These are phyloP conservation scores for Acleris sparsana DNA, from an alignment of 2,888 invertebrate genomes.

Conservation along the genomic window DNA sequence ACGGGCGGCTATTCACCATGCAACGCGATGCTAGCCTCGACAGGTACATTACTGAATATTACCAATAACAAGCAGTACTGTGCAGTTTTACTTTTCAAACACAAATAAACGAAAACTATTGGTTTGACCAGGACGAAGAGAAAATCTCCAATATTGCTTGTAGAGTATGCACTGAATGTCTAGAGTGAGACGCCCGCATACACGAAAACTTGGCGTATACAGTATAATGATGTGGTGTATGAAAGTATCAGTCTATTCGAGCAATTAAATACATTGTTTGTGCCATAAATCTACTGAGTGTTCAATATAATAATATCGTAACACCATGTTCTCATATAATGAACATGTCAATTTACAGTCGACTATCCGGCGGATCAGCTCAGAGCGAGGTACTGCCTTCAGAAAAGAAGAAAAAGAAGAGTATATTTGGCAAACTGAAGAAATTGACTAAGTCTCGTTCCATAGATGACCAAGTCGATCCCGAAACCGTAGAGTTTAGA, in stretches of 20 bases:
- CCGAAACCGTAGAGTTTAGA: slow-evolving; percentile 73
- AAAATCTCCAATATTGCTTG: too few relatives aligned
- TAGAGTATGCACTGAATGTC: too few relatives aligned
- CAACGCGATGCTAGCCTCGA: slow-evolving; percentile 91
- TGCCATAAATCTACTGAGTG: not conserved
- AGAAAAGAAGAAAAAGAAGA: slow-evolving; percentile 92
- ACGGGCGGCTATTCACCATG: slow-evolving; percentile 83
- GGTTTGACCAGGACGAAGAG: too few relatives aligned
- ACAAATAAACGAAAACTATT: too few relatives aligned
- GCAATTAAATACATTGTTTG: too few relatives aligned
- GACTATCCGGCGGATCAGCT: slow-evolving; percentile 92
- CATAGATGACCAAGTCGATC: slow-evolving; percentile 86
- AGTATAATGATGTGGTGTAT: too few relatives aligned
- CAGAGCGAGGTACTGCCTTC: slow-evolving; percentile 91
- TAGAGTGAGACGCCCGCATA: too few relatives aligned
- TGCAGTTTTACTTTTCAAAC: too few relatives aligned
- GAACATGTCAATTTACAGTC: slow-evolving; percentile 67
- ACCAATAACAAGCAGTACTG: too few relatives aligned
- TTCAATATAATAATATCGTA: too few relatives aligned
- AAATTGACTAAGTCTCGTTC: slow-evolving; percentile 93
- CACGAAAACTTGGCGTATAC: too few relatives aligned
- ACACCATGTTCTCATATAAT: not conserved
- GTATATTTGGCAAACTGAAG: slow-evolving; percentile 92
- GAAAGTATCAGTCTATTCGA: too few relatives aligned
- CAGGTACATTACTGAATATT: slow-evolving; percentile 65